Percentiles rank a stretch among this genome's conserved stretches.
phyloP scores from a whole-genome alignment of 2,888 invertebrate genomes.

The Notodonta dromedarius region DNA sequence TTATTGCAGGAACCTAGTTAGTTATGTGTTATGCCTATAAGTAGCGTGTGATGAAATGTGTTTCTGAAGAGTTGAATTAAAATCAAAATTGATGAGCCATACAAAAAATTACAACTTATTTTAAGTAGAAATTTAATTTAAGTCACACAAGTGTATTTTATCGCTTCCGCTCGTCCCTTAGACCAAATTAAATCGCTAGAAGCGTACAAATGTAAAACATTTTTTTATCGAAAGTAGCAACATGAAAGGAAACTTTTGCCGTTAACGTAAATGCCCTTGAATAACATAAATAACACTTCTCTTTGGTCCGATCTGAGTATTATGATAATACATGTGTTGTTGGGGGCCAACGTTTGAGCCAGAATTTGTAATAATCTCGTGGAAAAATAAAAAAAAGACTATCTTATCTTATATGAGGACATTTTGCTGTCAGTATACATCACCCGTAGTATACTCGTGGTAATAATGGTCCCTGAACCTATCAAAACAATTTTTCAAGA shows the following conservation, averaged over 20 bases:
- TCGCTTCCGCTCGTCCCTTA: conserved; percentile 17
- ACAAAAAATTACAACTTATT: too few relatives aligned
- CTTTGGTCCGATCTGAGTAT: conserved; percentile 27
- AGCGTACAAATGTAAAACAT: conserved; percentile 49
- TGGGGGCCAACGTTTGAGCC: conserved; percentile 6
- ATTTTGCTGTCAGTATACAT: too few relatives aligned
- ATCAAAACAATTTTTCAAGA: too few relatives aligned
- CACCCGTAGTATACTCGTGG: too few relatives aligned
- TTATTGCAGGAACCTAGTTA: too few relatives aligned
- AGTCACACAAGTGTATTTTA: neutral
- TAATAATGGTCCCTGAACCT: too few relatives aligned
- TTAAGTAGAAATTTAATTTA: too few relatives aligned
- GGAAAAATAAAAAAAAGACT: neutral
- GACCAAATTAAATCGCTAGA: conserved; percentile 16
- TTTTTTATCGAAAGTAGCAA: conserved; percentile 48
- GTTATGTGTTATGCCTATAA: too few relatives aligned
- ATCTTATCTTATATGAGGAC: too few relatives aligned
- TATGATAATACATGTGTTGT: conserved; percentile 17
- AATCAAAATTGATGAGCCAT: too few relatives aligned
- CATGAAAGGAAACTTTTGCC: conserved; percentile 37
- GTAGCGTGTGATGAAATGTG: too few relatives aligned
- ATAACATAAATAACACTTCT: conserved; percentile 40
- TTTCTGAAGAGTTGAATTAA: too few relatives aligned
- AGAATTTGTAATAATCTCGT: neutral
- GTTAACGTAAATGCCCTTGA: conserved; percentile 40